These are phyloP conservation scores for Lasioglossum marginatum DNA, from an alignment of 2,888 invertebrate genomes.

Conservation along the genomic window DNA sequence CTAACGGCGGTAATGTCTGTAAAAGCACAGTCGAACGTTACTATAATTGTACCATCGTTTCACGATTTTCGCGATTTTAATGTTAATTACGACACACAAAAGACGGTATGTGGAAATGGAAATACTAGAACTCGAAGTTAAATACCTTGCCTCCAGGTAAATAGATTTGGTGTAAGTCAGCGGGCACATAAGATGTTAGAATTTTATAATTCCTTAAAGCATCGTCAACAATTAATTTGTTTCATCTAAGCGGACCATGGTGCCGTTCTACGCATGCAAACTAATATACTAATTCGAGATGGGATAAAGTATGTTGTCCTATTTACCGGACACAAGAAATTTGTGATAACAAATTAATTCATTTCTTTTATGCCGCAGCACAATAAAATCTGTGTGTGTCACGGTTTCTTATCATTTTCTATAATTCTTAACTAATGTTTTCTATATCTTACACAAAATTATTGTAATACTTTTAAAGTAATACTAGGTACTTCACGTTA, in stretches of 20 bases:
- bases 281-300: conserved; percentile 10
- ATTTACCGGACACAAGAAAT: too few relatives aligned
- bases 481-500: too few relatives aligned
- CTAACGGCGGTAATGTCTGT: conserved; percentile 92
- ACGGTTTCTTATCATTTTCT: too few relatives aligned
- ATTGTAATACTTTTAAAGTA: too few relatives aligned
- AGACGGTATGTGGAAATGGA: conserved; percentile 45
- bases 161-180: conserved; percentile 64
- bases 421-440: too few relatives aligned
- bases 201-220: conserved; percentile 55
- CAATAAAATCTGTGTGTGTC: too few relatives aligned
- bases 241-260: conserved; percentile 35
- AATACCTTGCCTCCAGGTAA: conserved; percentile 66
- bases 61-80: neutral
- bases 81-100: conserved; percentile 44
- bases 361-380: too few relatives aligned
- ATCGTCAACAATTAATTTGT: conserved; percentile 51
- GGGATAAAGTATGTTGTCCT: neutral
- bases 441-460: too few relatives aligned
- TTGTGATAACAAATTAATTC: too few relatives aligned
- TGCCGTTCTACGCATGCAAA: conserved; percentile 32
- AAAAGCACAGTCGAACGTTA: conserved; percentile 31
- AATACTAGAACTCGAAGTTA: conserved; percentile 51
- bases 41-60: neutral
- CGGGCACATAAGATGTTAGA: conserved; percentile 61